phyloP scores from a whole-genome alignment of 2,888 invertebrate species.

The Emmelina monodactyla region DNA sequence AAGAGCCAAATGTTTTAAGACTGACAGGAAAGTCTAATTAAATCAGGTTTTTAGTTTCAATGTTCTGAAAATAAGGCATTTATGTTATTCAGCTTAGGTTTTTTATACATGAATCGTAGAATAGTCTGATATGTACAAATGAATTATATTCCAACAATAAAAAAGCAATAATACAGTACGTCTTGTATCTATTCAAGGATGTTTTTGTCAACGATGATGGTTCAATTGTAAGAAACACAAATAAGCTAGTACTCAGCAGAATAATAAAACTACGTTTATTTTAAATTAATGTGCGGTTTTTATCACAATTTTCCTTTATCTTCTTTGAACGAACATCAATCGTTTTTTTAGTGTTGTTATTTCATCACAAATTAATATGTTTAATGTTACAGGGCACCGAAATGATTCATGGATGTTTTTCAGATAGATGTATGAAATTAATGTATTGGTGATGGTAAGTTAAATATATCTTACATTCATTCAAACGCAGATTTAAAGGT shows the following conservation, averaged over 20 bases:
- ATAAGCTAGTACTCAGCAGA: constrained; percentile 33
- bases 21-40: constrained; percentile 54
- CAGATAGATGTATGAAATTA: no score
- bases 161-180: background rate
- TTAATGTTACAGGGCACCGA: no score
- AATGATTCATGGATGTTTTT: constrained; percentile 37
- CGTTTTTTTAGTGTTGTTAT: no score
- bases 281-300: constrained; percentile 32
- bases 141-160: background rate
- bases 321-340: no score
- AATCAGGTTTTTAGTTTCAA: constrained; percentile 28
- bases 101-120: background rate
- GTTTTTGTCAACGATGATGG: constrained; percentile 7
- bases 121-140: background rate
- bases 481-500: constrained; percentile 2
- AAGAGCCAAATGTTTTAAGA: constrained; percentile 63
- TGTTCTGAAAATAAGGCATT: constrained; percentile 17
- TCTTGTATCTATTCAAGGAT: background rate
- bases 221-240: constrained; percentile 26
- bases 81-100: constrained; percentile 1
- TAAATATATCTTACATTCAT: no score
- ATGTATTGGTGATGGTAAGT: no score
- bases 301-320: background rate
- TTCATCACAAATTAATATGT: no score
- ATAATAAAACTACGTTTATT: constrained; percentile 49